Evolutionary conservation across 1,140 invertebrate species (phyloP).

Genomic region (Mylabris phalerata): DNA sequence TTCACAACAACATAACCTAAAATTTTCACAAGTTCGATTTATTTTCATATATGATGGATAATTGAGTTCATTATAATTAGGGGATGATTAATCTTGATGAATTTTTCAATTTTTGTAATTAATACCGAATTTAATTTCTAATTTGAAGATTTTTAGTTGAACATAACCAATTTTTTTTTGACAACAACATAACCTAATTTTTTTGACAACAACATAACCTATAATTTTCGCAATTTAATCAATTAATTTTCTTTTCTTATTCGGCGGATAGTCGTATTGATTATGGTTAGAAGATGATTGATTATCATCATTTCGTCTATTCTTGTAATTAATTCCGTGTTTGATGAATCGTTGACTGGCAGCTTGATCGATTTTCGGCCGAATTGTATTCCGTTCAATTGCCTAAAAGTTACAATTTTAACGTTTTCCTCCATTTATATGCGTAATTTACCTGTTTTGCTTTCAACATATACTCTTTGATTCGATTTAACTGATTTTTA

Average conservation of each 20-base stretch:
- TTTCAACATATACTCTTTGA: conserved; percentile 51
- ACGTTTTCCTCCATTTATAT: conserved; percentile 1
- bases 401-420: conserved; percentile 24
- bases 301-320: conserved; percentile 9
- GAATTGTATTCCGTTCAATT: conserved; percentile 47
- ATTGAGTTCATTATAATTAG: too few species aligned
- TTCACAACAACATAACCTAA: too few species aligned
- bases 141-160: too few species aligned
- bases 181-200: not conserved
- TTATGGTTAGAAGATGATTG: not conserved
- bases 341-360: conserved; percentile 53
- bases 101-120: too few species aligned
- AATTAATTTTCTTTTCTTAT: conserved; percentile 28
- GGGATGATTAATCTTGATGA: too few species aligned
- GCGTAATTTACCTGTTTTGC: conserved; percentile 45
- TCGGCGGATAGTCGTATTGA: not conserved
- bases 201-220: not conserved
- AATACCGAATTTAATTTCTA: too few species aligned
- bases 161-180: conserved; percentile 8
- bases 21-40: too few species aligned
- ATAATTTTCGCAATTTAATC: too few species aligned
- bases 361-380: conserved; percentile 48
- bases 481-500: conserved; percentile 50
- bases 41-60: too few species aligned
- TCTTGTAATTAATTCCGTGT: conserved; percentile 43